Evolutionary conservation across 1,140 invertebrate genomes (phyloP), one percentile per base, ranked within the genome.

Genomic region (Thrips palmi): DNA sequence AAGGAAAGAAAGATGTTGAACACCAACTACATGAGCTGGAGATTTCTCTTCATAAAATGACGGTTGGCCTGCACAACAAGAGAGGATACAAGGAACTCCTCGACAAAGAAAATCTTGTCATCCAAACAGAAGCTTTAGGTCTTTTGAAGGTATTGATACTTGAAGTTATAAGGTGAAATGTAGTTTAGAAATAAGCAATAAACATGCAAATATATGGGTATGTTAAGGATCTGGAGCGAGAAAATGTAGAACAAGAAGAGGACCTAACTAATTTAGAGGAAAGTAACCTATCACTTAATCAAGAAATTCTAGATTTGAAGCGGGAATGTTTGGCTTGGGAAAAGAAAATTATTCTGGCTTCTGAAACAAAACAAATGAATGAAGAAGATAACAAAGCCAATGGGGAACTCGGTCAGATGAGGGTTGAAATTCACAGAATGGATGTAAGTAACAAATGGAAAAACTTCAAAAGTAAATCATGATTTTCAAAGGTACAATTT

Each of bases 341-440:
- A 47, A 76, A 79, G 48, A 82, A 83, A 57, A 67, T 72, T 32
- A 66, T 76, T 49, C 49, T 81, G 43, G 70, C 74, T 2, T 62
- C 67, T 27, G 77, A 83, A 50, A 66, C 74, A 0, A 70, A 72
- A 41, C 67, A 65, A 47, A 69, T 63, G 41, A 64, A 78, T 4
- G 68, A 71, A 40, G 59, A 68, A 27, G 74, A 77, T 40, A 65
- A 69, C 37, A 63, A 65, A n/a, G 56, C 60, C n/a, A 63, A 55
- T 15, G 72, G 74, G 1, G 78, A 81, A 52, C 66, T 81, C 32
- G 68, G 68, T 6, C 57, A 58, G 11, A 81, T 86, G 77, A 77
- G 69, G 54, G 63, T 59, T 34, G 81, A 84, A 60, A 84, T 86
- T 51, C 80, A 83, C 49, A 67, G 74, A 47, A 86, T 86, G 82